Base-by-base conservation (phyloP, 2,113 vertebrate species). In the Carlito syrichta region DNA sequence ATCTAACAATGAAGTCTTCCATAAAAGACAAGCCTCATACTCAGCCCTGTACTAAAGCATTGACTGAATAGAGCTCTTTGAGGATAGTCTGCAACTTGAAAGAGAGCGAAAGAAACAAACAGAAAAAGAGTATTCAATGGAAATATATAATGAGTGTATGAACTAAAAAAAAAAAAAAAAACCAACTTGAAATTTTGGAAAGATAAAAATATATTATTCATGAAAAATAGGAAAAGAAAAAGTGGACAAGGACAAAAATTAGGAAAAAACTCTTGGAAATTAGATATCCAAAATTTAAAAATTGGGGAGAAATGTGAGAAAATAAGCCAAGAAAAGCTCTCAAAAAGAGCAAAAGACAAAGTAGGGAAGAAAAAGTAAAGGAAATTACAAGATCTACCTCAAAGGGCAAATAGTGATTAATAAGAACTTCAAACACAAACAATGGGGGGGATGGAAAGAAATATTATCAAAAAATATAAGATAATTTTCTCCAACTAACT, bases 301-400 rank as follows among this genome's bases (percentile, higher is more conserved):
- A n/a, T 89, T 85, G 81, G 40, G 90, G 58, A 43, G 66, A 96
- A 76, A 82, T 86, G 11, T 76, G 73, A 76, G 19, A 86, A 60
- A 32, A 45, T 66, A 76, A 81, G 23, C 20, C 68, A 40, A 96
- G 40, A 30, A 81, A 69, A 96, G n/a, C 16, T 78, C 35, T 10
- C 25, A 60, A 52, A 83, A 66, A 56, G 38, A 73, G 20, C 19
- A 78, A 71, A 84, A 78, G 54, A 68, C 40, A 78, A 60, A 82
- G 5, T 86, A 62, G 22, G 66, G 76, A 85, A 89, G 45, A 92
- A 78, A 89, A 96, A 73, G 32, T 88, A 71, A 92, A 89, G 48
- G 27, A 43, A 91, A 58, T 91, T 69, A 68, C 8, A 69, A 62
- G 16, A 17, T n/a, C 12, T 30, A 56, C 14, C 11, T 48, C 71